Percentiles rank a stretch among this genome's conserved stretches.
Conservation (phyloP, 2,797 vertebrate species). For the Luscinia megarhynchos region DNA sequence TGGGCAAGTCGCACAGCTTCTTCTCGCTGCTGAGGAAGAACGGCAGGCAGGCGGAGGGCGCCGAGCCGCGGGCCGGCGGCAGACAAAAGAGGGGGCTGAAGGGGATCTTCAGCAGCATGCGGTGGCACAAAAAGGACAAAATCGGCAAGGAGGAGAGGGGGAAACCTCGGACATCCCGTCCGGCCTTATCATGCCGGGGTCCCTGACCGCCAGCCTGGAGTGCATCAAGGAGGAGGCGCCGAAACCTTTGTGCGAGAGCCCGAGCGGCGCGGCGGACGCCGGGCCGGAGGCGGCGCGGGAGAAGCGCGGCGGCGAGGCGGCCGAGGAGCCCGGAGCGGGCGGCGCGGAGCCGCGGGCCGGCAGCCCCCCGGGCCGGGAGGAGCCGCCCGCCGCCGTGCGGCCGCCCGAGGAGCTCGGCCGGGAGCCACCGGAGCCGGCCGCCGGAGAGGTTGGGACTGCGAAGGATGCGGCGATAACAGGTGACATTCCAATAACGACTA, state of each 20-base stretch:
- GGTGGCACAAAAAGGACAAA: conserved; percentile 90
- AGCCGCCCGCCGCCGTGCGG: conserved; percentile 19
- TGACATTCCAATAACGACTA: conserved; percentile 76
- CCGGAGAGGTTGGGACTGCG: conserved; percentile 62
- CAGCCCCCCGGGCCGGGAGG: conserved; percentile 27
- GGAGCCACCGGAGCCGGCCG: conserved; percentile 34
- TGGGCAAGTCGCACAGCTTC: conserved; percentile 95
- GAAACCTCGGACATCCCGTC: conserved; percentile 77
- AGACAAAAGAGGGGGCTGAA: conserved; percentile 90
- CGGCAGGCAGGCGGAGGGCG: conserved; percentile 83
- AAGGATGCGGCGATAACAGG: conserved; percentile 79
- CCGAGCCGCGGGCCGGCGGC: conserved; percentile 81
- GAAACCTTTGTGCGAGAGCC: conserved; percentile 77
- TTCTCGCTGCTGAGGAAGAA: conserved; percentile 91
- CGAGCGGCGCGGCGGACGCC: conserved; percentile 55
- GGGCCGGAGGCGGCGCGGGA: conserved; percentile 69
- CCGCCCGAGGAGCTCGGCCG: conserved; percentile 59
- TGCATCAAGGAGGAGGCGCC: conserved; percentile 83
- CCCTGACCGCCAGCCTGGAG: conserved; percentile 81
- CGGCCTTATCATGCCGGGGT: conserved; percentile 76
- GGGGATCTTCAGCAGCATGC: conserved; percentile 93
- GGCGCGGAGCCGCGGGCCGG: conserved; percentile 3
- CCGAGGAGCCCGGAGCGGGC: conserved; percentile 31
- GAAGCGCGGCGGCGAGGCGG: conserved; percentile 45
- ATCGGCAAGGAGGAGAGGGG: conserved; percentile 79